phyloP scores from a whole-genome alignment of 2,113 vertebrate genomes.

The Dicaeum eximium region DNA sequence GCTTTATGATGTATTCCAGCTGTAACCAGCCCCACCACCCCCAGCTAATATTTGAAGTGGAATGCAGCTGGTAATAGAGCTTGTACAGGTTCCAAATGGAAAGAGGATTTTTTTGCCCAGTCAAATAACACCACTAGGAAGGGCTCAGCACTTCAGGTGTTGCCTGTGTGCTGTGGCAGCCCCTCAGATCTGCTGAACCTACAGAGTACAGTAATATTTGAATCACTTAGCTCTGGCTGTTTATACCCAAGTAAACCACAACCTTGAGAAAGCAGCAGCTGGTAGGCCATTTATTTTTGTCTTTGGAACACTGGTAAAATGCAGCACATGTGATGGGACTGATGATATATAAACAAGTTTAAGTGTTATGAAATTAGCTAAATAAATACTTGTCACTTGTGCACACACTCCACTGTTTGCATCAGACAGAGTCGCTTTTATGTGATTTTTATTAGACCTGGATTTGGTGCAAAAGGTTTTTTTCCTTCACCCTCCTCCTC shows the following conservation, averaged over 20 bases:
- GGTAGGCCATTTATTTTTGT: constrained; percentile 69
- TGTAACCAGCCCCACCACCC: constrained; percentile 53
- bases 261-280: constrained; percentile 66
- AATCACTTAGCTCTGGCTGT: constrained; percentile 55
- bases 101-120: not conserved
- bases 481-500: not conserved
- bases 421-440: not conserved
- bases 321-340: constrained; percentile 69
- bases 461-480: not conserved
- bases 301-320: constrained; percentile 66
- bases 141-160: constrained; percentile 61
- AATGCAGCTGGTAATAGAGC: constrained; percentile 64
- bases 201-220: not conserved
- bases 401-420: not conserved
- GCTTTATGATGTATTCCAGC: constrained; percentile 70
- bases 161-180: constrained; percentile 56
- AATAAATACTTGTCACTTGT: constrained; percentile 54
- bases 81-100: constrained; percentile 54
- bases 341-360: constrained; percentile 65
- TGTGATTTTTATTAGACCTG: constrained; percentile 29
- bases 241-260: constrained; percentile 69
- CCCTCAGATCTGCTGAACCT: constrained; percentile 12
- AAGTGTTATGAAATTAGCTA: constrained; percentile 62
- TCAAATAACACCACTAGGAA: constrained; percentile 47
- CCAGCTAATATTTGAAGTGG: constrained; percentile 57